A percentile compares a stretch with the other conserved stretches of the same genome.
These are phyloP conservation scores for Melinaea marsaeus DNA, from an alignment of 2,888 invertebrate genomes.

Conservation along the genomic window DNA sequence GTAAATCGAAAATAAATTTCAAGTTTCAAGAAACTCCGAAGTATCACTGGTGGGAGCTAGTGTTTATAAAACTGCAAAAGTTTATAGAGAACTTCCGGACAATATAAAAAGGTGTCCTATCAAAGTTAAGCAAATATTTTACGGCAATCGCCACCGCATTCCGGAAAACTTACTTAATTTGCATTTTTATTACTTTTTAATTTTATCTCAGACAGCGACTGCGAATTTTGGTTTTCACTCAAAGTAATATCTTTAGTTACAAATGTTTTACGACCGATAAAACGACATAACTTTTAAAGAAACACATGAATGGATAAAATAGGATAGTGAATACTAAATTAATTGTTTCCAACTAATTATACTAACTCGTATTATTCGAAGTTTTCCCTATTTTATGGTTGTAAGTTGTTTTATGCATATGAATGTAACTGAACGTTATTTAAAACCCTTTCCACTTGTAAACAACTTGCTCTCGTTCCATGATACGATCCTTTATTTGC, in stretches of 20 bases:
- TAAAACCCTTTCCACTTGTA: constrained; percentile 2
- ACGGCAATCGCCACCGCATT: constrained; percentile 37
- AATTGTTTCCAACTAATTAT: background rate
- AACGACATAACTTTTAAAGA: background rate
- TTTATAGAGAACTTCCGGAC: constrained; percentile 5
- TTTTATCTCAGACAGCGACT: constrained; percentile 41
- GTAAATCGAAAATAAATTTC: no score
- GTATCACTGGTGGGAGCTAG: no score
- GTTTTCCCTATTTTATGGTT: background rate
- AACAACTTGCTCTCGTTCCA: constrained; percentile 8
- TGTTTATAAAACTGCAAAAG: constrained; percentile 7
- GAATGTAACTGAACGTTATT: background rate
- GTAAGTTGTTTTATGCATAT: background rate
- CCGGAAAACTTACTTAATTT: constrained; percentile 47
- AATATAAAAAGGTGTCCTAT: constrained; percentile 40
- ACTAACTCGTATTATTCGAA: background rate
- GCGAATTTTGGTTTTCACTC: constrained; percentile 25
- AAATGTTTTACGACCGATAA: background rate
- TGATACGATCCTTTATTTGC: constrained; percentile 47
- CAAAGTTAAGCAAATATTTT: constrained; percentile 40
- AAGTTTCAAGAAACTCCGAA: no score
- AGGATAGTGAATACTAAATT: no score
- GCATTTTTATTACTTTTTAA: constrained; percentile 61
- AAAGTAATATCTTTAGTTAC: constrained; percentile 15
- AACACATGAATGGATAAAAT: no score